Percentiles rank a stretch among this genome's conserved stretches.
These are phyloP conservation scores for Zaprionus tsacasi DNA, from an alignment of 1,140 invertebrate species.

Conservation along the genomic window DNA sequence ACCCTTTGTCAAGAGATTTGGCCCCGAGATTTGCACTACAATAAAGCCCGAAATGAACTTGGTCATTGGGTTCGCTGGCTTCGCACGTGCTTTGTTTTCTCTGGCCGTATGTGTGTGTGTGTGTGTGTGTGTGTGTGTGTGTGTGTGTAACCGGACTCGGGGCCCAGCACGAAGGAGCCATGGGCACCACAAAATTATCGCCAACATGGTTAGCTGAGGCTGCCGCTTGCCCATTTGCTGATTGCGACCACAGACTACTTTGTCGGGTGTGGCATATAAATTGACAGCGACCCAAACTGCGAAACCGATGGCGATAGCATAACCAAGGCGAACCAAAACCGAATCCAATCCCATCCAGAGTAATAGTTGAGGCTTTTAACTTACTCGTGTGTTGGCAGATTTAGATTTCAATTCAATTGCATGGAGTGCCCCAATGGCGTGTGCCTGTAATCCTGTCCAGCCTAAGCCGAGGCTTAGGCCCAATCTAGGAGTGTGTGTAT, in stretches of 20 bases:
- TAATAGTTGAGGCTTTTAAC: conserved; percentile 49
- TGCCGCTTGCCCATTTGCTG: conserved; percentile 46
- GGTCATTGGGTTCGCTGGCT: conserved; percentile 17
- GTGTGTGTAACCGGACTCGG: not conserved
- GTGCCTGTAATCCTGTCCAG: conserved; percentile 45
- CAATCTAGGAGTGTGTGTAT: conserved; percentile 9
- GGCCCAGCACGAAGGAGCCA: not conserved
- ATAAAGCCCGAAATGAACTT: conserved; percentile 35
- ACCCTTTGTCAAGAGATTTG: conserved; percentile 14
- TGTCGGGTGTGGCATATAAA: conserved; percentile 46
- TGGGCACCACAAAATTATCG: conserved; percentile 38
- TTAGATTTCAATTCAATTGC: conserved; percentile 55
- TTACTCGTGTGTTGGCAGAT: conserved; percentile 32
- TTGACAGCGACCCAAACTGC: conserved; percentile 18
- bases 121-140: not conserved
- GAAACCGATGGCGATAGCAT: not conserved
- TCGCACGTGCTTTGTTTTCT: conserved; percentile 44
- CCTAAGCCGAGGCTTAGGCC: conserved; percentile 34
- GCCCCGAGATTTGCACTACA: conserved; percentile 21
- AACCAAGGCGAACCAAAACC: not conserved
- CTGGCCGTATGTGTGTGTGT: too few species aligned
- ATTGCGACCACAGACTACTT: conserved; percentile 50
- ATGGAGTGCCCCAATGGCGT: conserved; percentile 39
- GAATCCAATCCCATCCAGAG: conserved; percentile 3
- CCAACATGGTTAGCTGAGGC: conserved; percentile 25